phyloP scores from a whole-genome alignment of 35 echinoderm and acorn worm genomes.

The Chiridota heheva region DNA sequence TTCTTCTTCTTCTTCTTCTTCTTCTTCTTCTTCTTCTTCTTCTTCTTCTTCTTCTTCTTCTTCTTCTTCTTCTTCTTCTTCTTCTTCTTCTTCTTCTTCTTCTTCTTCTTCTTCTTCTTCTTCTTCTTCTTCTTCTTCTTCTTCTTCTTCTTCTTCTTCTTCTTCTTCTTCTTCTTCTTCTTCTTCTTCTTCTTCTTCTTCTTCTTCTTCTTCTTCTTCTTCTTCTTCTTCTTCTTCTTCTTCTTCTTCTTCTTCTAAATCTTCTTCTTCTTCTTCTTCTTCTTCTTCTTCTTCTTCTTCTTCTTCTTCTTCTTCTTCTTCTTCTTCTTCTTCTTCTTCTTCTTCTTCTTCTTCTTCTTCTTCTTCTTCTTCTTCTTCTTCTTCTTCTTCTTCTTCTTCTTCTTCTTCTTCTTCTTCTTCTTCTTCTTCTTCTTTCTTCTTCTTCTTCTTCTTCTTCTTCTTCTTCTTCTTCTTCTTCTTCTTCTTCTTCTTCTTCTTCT shows the following conservation, averaged over 20 bases:
- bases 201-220: slow-evolving; percentile 8
- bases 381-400: too few relatives aligned
- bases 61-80: slow-evolving; percentile 9
- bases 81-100: slow-evolving; percentile 8
- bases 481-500: not conserved
- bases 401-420: too few relatives aligned
- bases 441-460: not conserved
- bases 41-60: slow-evolving; percentile 8
- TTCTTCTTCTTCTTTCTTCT: not conserved
- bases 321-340: too few relatives aligned
- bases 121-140: slow-evolving; percentile 9
- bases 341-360: too few relatives aligned
- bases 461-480: too few relatives aligned
- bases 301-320: too few relatives aligned
- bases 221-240: slow-evolving; percentile 8
- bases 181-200: slow-evolving; percentile 9
- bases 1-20: slow-evolving; percentile 9
- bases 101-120: slow-evolving; percentile 4
- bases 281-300: too few relatives aligned
- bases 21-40: slow-evolving; percentile 8
- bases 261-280: too few relatives aligned
- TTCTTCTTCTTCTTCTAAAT: too few relatives aligned
- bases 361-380: too few relatives aligned
- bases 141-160: slow-evolving; percentile 4
- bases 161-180: slow-evolving; percentile 8